phyloP scores from a whole-genome alignment of 2,888 invertebrate species.

The Rotaria magnacalcarata region DNA sequence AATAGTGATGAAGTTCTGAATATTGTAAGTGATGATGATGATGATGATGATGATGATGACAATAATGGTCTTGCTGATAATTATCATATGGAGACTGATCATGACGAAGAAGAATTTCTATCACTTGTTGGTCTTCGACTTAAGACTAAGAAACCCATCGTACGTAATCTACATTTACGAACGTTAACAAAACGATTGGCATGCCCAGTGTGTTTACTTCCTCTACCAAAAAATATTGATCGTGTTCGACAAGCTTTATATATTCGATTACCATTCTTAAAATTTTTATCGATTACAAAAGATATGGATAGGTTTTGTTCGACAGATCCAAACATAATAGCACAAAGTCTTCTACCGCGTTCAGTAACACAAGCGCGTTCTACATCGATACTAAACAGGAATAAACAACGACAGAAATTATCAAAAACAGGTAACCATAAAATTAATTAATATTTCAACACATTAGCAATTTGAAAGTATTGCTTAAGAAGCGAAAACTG shows the following conservation, averaged over 20 bases:
- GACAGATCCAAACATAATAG: not conserved
- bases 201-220: not conserved
- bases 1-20: not conserved
- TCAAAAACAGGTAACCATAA: not conserved
- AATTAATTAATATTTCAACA: not conserved
- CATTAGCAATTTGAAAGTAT: not conserved
- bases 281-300: not conserved
- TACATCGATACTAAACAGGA: not conserved
- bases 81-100: not conserved
- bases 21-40: not conserved
- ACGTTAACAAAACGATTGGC: not conserved
- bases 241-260: conserved; percentile 17
- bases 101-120: not conserved
- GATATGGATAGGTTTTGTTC: not conserved
- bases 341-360: conserved; percentile 1
- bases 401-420: not conserved
- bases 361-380: not conserved
- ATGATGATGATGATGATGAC: not conserved
- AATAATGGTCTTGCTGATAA: not conserved
- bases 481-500: no score
- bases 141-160: not conserved
- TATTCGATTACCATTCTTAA: not conserved
- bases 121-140: not conserved
- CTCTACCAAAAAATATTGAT: not conserved
- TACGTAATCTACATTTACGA: not conserved